A percentile compares a stretch with the other conserved stretches of the same genome.
phyloP scores from a whole-genome alignment of 2,113 vertebrate genomes.

The Ptilonorhynchus violaceus region DNA sequence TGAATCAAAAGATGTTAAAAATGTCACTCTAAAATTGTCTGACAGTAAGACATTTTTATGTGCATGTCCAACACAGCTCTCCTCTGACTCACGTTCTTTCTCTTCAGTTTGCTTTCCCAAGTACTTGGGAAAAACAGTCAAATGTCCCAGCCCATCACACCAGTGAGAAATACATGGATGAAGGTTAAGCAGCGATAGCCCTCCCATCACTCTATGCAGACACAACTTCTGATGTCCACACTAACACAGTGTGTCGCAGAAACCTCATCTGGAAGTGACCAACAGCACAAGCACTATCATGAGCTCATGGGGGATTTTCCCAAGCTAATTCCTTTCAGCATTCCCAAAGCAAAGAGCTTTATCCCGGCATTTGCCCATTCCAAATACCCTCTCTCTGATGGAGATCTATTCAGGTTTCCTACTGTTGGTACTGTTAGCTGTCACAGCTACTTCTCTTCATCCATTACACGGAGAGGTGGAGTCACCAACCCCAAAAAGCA shows the following conservation, averaged over 20 bases:
- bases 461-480: neutral
- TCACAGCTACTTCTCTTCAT: neutral
- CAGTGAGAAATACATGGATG: neutral
- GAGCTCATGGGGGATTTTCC: rapidly evolving
- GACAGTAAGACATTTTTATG: neutral
- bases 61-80: neutral
- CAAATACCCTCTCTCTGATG: neutral
- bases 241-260: neutral
- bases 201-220: neutral
- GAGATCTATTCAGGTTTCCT: neutral
- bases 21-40: neutral
- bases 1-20: neutral
- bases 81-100: neutral
- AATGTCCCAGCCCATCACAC: neutral
- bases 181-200: neutral
- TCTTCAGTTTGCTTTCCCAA: neutral
- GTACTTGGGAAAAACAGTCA: neutral
- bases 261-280: neutral
- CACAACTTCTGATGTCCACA: neutral
- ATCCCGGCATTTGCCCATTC: neutral
- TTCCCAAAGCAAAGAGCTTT: neutral
- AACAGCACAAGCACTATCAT: rapidly evolving
- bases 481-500: neutral
- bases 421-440: neutral
- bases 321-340: neutral